Conservation (phyloP, 2,113 vertebrate species). For the Chunga burmeisteri region DNA sequence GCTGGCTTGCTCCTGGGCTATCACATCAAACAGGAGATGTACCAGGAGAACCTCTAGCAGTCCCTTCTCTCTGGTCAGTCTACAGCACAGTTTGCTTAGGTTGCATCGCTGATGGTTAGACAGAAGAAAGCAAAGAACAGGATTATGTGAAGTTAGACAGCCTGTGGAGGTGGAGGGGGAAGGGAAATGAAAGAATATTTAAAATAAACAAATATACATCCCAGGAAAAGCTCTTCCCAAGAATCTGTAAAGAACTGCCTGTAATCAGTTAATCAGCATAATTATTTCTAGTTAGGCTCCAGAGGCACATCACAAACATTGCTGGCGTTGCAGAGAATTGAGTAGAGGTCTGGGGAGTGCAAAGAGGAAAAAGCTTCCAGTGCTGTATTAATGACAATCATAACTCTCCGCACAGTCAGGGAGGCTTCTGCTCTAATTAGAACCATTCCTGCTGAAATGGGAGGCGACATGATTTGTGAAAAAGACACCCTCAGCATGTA, state of each 20-base stretch:
- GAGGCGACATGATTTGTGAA: constrained; percentile 68
- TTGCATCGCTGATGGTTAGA: neutral
- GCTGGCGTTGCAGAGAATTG: neutral
- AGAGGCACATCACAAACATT: constrained; percentile 46
- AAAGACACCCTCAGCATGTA: constrained; percentile 64
- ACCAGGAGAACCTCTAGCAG: constrained; percentile 3
- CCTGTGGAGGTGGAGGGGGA: constrained; percentile 1
- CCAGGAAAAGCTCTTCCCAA: constrained; percentile 68
- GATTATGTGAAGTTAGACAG: neutral
- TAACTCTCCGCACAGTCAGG: constrained; percentile 39
- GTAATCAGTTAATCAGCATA: constrained; percentile 75
- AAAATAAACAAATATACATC: constrained; percentile 46
- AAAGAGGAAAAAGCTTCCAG: constrained; percentile 34
- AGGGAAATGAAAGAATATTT: constrained; percentile 59
- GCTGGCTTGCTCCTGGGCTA: neutral
- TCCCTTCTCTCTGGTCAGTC: neutral
- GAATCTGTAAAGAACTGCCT: constrained; percentile 66
- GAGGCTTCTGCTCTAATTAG: constrained; percentile 69
- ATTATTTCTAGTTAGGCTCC: constrained; percentile 76
- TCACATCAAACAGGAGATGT: neutral
- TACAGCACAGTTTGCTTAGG: neutral
- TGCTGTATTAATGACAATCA: constrained; percentile 66
- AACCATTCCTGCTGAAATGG: constrained; percentile 68
- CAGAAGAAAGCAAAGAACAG: neutral
- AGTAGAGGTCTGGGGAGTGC: neutral